These are phyloP conservation scores for Eonycteris spelaea DNA, from an alignment of 2,113 vertebrate genomes.

Conservation along the genomic window DNA sequence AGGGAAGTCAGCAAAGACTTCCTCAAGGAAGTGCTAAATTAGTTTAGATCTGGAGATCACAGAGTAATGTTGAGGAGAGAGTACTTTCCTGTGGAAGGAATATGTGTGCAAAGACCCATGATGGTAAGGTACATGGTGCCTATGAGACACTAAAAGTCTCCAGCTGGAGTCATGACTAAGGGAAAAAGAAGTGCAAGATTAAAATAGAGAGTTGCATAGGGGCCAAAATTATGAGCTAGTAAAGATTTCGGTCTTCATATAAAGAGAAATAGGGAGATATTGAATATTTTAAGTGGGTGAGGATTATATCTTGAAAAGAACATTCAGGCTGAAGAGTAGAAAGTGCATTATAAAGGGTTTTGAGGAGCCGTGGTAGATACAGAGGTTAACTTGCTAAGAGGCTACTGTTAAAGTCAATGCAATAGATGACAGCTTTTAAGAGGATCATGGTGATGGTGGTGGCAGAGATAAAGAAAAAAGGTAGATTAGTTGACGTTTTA, in stretches of 20 bases:
- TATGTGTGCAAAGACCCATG: background rate
- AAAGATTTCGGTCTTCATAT: background rate
- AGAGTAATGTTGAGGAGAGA: background rate
- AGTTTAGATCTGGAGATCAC: background rate
- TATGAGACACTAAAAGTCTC: background rate
- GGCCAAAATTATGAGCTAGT: background rate
- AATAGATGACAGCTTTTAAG: background rate
- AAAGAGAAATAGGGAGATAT: background rate
- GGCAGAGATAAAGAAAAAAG: background rate
- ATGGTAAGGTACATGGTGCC: background rate
- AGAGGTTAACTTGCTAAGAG: background rate
- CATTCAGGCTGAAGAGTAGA: background rate
- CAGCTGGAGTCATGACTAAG: background rate
- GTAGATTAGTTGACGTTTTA: background rate
- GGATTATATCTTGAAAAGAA: background rate
- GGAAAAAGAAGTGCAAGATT: background rate
- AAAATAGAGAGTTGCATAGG: background rate
- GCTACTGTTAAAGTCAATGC: background rate
- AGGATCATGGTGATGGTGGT: background rate
- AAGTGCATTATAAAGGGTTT: background rate
- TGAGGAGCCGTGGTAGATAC: background rate
- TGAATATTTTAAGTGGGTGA: constrained; percentile 12
- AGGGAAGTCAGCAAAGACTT: background rate
- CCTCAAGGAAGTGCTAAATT: background rate
- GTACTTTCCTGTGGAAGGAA: background rate